A percentile compares a stretch with the other conserved stretches of the same genome.
These are phyloP conservation scores for Sitta europaea DNA, from an alignment of 2,113 vertebrate genomes.

Conservation along the genomic window DNA sequence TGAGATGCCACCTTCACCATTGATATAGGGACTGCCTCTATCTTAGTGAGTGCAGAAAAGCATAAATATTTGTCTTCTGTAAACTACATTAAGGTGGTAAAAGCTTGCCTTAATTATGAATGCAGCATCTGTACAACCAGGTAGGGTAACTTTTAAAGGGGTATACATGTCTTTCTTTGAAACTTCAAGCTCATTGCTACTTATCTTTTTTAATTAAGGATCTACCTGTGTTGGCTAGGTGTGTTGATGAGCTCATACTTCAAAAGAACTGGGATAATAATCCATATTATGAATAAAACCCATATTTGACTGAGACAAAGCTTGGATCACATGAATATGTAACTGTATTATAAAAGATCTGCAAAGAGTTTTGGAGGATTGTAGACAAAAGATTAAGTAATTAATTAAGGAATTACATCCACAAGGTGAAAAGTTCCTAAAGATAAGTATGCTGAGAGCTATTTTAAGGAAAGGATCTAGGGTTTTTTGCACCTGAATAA, in stretches of 20 bases:
- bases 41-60: background rate
- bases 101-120: background rate
- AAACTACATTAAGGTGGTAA: background rate
- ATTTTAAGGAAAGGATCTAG: background rate
- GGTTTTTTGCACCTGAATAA: background rate
- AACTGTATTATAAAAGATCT: background rate
- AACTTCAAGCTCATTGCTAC: background rate
- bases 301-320: background rate
- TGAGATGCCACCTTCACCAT: background rate
- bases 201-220: background rate
- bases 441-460: background rate
- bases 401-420: conserved; percentile 44
- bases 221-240: background rate
- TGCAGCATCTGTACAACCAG: background rate
- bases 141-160: background rate
- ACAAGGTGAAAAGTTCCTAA: conserved; percentile 8
- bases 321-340: background rate
- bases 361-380: conserved; percentile 6
- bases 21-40: background rate
- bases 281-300: background rate
- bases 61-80: background rate
- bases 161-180: background rate
- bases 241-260: background rate
- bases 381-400: background rate
- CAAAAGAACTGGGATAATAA: background rate